Base-by-base conservation (phyloP, 2,113 vertebrate genomes). In the Panthera uncia region DNA sequence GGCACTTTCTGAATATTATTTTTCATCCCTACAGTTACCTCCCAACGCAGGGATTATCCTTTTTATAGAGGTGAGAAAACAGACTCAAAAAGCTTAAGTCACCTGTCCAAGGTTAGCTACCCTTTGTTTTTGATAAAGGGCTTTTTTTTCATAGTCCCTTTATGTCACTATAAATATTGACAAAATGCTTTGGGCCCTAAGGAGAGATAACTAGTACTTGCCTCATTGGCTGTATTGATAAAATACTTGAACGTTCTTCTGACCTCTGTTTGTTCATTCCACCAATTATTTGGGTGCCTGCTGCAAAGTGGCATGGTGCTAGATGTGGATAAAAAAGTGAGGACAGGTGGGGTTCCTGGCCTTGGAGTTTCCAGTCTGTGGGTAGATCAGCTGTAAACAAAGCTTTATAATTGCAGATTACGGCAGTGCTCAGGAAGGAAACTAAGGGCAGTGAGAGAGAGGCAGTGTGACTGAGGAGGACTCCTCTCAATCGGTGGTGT, bases 131-230 rank as follows among this genome's bases (percentile, higher is more conserved):
- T 81, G 36, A 65, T 69, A 33, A 45, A 93, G 57, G 36, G 66
- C 45, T 74, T 94, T 95, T 90, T 95, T 90, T 66, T 73, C 25
- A 27, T 65, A n/a, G 78, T 85, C 55, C 71, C 31, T 80, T 83
- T 81, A 25, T 91, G 36, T 65, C 61, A 14, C 27, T 89, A 16
- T 91, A 78, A 95, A 91, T 86, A 89, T 23, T 83, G 86, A 96
- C 68, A 73, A 71, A 68, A 88, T 84, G 61, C 61, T 89, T 71
- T 92, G 86, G 79, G n/a, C 29, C n/a, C 52, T 68, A 55, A 78
- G 52, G 85, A 93, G 73, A 95, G 57, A 61, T 3, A 92, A 63
- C n/a, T 63, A 69, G 85, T 78, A 41, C 66, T 88, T 68, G 33
- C n/a, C 14, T 41, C 38, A 41, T 83, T 4, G 36, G 48, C 69